phyloP scores from a whole-genome alignment of 1,140 invertebrate genomes.

The Papilio glaucus region DNA sequence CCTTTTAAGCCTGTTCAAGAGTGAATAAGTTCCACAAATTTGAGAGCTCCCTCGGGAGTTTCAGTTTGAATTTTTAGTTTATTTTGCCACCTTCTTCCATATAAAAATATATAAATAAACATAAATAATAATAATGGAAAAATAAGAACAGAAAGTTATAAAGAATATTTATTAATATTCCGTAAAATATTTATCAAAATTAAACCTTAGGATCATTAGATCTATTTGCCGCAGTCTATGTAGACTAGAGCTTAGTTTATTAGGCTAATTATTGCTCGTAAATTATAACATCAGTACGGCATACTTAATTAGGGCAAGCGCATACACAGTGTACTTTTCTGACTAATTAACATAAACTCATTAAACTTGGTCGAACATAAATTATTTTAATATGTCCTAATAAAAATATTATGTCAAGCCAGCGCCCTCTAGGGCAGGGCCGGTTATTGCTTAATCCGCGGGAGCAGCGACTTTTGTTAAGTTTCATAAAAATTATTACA shows the following conservation, averaged over 20 bases:
- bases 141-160: no score
- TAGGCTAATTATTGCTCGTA: not conserved
- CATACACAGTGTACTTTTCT: conserved; percentile 50
- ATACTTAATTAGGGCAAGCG: conserved; percentile 20
- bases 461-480: conserved; percentile 1
- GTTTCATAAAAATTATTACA: conserved; percentile 23
- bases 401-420: conserved; percentile 59
- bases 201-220: no score
- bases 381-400: conserved; percentile 68
- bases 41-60: no score
- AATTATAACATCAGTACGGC: not conserved
- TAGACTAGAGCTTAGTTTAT: not conserved
- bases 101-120: no score
- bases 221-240: no score
- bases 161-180: no score
- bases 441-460: conserved; percentile 26
- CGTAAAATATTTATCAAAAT: no score
- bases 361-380: conserved; percentile 59
- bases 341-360: conserved; percentile 72
- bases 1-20: no score
- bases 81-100: no score
- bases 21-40: no score
- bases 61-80: no score
- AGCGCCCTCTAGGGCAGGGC: conserved; percentile 49
- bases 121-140: no score